Evolutionary conservation across 2,888 invertebrate genomes (phyloP), one percentile per base, ranked within the genome.

Genomic region (Epinotia brunnichana): DNA sequence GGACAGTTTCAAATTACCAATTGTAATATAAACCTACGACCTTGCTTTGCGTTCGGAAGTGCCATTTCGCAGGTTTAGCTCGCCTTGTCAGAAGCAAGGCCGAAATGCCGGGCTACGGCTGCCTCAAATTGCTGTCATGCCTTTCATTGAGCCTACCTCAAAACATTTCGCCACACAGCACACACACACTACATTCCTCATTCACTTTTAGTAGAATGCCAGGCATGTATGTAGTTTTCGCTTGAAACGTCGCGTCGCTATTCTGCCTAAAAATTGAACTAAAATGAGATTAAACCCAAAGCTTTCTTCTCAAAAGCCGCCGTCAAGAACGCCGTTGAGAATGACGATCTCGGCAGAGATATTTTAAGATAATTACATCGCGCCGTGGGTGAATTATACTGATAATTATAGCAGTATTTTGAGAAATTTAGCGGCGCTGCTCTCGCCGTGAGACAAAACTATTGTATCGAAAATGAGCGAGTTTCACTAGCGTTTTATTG

Each of bases 41-140:
- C 89, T 89, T 82, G 86, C 78, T 54, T 29, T 79, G 77, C 76
- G 82, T 88, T 89, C 85, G 88, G 89, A 89, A 89, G 85, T 89
- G 79, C 81, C 85, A 87, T 87, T 88, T 87, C 82, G 83, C 83
- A 82, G 81, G 82, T 82, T 82, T 74, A 81, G 77, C 77, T 84
- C 80, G 82, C 84, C 81, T 83, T 85, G 83, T 80, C 76, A 76
- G 75, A 77, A 74, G 77, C 87, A 87, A 90, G 89, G 90, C 85
- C 85, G 79, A 75, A 59, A 63, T 69, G 67, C 69, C 39, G 69
- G 54, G 54, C 64, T 66, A 21, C 17, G 62, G 57, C 53, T 57
- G 73, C 24, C 48, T 57, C 15, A 72, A 72, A 68, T 68, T 68
- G 39, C 61, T 48, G 63, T n/a, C 68, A 24, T 51, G 39, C 72